Percentiles rank a stretch among this genome's conserved stretches.
Evolutionary conservation across 2,797 vertebrate genomes (phyloP).

Genomic region (Heteromormyrus szaboi): DNA sequence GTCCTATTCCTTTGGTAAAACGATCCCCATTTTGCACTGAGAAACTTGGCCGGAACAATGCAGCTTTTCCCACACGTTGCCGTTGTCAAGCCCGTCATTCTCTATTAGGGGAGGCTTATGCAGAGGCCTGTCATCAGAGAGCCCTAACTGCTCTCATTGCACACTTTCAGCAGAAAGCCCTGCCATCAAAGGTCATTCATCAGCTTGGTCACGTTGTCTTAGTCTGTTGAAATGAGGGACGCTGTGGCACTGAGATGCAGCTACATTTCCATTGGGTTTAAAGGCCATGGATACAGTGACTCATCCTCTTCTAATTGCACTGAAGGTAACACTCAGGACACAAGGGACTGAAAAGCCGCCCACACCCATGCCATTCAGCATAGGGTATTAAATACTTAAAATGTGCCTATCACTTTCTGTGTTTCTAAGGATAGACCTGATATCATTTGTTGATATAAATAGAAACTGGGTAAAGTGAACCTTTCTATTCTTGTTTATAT

Average conservation of each 20-base stretch:
- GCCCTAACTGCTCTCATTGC: neutral
- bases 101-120: neutral
- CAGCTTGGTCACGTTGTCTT: neutral
- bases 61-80: neutral
- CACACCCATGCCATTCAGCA: neutral
- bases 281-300: slow-evolving; percentile 15
- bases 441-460: neutral
- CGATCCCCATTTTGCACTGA: neutral
- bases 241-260: neutral
- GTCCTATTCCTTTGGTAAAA: neutral
- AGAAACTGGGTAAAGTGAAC: neutral
- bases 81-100: neutral
- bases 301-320: neutral
- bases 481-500: neutral
- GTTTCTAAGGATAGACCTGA: neutral
- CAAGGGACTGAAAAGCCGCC: neutral
- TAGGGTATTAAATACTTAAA: neutral
- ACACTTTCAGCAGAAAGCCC: neutral
- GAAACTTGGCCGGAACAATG: neutral
- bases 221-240: neutral
- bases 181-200: neutral
- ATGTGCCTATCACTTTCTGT: neutral
- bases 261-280: neutral
- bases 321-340: slow-evolving; percentile 5
- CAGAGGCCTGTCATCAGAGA: neutral